These are phyloP conservation scores for Sebastes schlegelii DNA, from an alignment of 2,113 vertebrate species.

Conservation along the genomic window DNA sequence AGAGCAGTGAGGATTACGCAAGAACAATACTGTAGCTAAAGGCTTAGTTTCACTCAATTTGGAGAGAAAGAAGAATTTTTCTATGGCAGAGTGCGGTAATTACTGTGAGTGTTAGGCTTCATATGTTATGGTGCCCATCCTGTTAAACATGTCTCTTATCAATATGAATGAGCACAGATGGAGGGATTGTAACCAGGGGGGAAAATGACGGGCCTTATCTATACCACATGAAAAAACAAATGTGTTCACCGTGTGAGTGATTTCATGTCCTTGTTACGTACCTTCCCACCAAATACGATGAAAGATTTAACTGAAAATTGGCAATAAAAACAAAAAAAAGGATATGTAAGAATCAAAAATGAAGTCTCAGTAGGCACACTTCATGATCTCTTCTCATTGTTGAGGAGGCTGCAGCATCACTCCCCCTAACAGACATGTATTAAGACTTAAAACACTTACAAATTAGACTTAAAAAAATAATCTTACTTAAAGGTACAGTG, in stretches of 20 bases:
- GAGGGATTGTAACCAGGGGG: neutral
- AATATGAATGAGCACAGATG: slow-evolving; percentile 4
- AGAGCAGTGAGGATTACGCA: slow-evolving; percentile 63
- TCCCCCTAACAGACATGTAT: neutral
- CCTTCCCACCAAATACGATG: neutral
- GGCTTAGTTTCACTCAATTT: slow-evolving; percentile 68
- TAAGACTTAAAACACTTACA: no score
- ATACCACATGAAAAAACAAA: neutral
- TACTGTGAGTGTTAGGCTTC: slow-evolving; percentile 35
- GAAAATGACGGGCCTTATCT: neutral
- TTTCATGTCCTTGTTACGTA: neutral
- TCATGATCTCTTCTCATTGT: neutral
- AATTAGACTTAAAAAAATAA: no score
- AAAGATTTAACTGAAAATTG: neutral
- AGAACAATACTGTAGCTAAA: slow-evolving; percentile 70
- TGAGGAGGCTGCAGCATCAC: neutral
- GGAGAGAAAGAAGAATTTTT: slow-evolving; percentile 46
- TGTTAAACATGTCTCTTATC: slow-evolving; percentile 24
- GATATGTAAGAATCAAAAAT: neutral
- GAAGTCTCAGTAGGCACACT: neutral
- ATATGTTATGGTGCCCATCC: slow-evolving; percentile 19
- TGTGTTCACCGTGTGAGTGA: neutral
- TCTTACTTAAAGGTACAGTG: no score
- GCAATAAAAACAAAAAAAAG: neutral
- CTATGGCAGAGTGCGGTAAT: slow-evolving; percentile 39